A percentile compares a stretch with the other conserved stretches of the same genome.
phyloP scores from a whole-genome alignment of 2,888 invertebrate species.

The Nasonovia ribisnigri region DNA sequence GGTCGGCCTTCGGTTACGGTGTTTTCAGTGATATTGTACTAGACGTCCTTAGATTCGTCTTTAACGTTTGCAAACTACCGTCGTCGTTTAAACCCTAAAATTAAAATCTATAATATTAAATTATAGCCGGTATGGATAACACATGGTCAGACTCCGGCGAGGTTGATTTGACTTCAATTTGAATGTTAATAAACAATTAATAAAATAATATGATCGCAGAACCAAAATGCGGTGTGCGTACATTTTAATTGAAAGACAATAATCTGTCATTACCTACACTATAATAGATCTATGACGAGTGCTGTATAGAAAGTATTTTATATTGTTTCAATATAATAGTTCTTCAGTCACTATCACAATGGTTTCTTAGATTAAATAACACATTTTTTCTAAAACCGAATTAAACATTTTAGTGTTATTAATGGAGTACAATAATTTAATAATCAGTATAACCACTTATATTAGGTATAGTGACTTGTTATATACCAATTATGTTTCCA shows the following conservation, averaged over 20 bases:
- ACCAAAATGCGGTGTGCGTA: not conserved
- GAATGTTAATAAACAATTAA: not conserved
- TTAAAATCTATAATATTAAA: not conserved
- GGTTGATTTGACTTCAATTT: not conserved
- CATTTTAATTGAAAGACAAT: not conserved
- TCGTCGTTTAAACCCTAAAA: not conserved
- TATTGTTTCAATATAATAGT: not conserved
- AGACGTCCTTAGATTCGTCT: conserved; percentile 7
- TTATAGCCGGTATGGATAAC: not conserved
- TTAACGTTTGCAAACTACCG: not conserved
- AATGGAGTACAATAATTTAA: not conserved
- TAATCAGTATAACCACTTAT: not conserved
- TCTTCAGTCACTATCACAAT: not conserved
- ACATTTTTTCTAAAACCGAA: not conserved
- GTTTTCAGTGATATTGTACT: not conserved
- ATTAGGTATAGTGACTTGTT: not conserved
- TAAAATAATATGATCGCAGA: not conserved
- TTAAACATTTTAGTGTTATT: not conserved
- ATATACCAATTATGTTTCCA: not conserved
- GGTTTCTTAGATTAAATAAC: not conserved
- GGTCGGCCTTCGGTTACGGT: not conserved
- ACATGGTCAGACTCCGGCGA: not conserved
- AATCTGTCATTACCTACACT: not conserved
- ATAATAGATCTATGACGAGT: not conserved
- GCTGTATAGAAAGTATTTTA: not conserved